A percentile compares a stretch with the other conserved stretches of the same genome.
Evolutionary conservation across 2,888 invertebrate species (phyloP).

Genomic region (Eutolmus rufibarbis): DNA sequence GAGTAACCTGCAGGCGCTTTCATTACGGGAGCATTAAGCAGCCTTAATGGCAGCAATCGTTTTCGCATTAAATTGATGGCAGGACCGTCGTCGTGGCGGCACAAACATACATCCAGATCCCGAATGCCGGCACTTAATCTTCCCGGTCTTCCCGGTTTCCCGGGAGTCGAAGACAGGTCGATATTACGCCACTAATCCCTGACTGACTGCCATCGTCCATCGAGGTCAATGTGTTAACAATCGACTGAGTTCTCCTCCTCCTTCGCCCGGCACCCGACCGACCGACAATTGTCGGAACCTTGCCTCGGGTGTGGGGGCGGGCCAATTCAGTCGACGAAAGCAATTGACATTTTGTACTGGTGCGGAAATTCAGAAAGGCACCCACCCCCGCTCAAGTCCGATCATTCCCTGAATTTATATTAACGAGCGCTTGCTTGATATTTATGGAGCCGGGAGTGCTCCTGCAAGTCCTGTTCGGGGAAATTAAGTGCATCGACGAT

Average conservation of each 20-base stretch:
- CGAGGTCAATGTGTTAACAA: slow-evolving; percentile 8
- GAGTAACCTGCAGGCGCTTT: background rate
- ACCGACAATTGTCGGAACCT: background rate
- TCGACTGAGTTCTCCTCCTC: background rate
- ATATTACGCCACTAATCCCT: slow-evolving; percentile 7
- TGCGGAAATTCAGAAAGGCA: background rate
- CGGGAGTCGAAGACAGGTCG: background rate
- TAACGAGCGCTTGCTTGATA: background rate
- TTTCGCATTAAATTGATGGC: background rate
- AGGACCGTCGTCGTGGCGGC: background rate
- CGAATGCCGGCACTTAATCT: slow-evolving; percentile 10
- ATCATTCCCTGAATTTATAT: background rate
- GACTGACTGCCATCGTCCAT: background rate
- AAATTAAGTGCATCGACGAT: background rate
- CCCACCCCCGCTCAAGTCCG: background rate
- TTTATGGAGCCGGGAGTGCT: background rate
- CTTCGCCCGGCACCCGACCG: background rate
- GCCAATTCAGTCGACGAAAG: background rate
- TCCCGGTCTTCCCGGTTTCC: background rate
- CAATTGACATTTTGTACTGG: background rate
- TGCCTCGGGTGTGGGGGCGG: background rate
- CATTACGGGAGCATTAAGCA: background rate
- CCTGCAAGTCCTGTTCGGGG: background rate
- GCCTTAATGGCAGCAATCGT: background rate
- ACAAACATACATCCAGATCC: background rate